Percentiles rank a stretch among this genome's conserved stretches.
Conservation (phyloP, 2,113 vertebrate genomes). For the Prionailurus bengalensis region DNA sequence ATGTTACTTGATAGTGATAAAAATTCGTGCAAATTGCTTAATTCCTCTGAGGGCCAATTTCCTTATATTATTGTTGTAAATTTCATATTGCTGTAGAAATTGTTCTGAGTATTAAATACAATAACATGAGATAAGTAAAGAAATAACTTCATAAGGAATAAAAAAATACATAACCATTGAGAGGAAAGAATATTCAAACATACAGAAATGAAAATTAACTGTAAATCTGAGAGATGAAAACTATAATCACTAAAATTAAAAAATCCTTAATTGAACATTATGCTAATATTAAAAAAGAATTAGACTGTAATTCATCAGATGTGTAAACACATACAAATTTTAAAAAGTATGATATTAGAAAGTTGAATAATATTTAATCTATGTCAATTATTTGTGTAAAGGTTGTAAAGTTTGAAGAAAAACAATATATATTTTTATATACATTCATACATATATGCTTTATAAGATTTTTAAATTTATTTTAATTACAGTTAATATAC, state of each 20-base stretch:
- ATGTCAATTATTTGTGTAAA: neutral
- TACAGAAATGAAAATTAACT: neutral
- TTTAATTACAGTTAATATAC: neutral
- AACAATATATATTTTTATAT: neutral
- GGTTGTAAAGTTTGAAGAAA: neutral
- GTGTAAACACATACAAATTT: neutral
- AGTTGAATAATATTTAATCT: neutral
- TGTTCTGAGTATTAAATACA: conserved; percentile 23
- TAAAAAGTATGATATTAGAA: neutral
- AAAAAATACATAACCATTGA: neutral
- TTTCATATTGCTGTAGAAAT: neutral
- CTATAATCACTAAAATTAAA: neutral
- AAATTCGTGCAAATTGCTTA: neutral
- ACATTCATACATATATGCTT: neutral
- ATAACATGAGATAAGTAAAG: conserved; percentile 3
- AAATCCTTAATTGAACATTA: neutral
- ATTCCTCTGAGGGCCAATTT: neutral
- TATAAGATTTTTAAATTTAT: neutral
- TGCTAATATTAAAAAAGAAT: neutral
- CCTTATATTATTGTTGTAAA: neutral
- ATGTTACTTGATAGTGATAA: neutral
- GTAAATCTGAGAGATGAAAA: neutral
- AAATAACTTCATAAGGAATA: conserved; percentile 17
- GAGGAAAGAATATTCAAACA: neutral
- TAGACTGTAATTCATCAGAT: neutral